A percentile compares a stretch with the other conserved stretches of the same genome.
phyloP scores from a whole-genome alignment of 2,113 vertebrate species.

The Tragulus kanchil region DNA sequence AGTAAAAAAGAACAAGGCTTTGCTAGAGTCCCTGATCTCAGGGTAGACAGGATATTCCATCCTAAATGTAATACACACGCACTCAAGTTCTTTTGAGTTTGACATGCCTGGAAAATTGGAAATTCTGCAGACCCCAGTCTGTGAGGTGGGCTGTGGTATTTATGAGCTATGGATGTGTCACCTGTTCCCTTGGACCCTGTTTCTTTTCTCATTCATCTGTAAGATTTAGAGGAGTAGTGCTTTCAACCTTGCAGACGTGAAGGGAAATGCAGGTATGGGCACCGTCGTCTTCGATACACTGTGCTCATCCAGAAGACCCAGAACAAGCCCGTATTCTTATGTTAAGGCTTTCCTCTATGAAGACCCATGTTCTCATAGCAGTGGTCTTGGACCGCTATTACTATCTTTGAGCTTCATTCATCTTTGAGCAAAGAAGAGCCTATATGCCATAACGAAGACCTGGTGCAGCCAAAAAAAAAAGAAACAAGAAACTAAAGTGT shows the following conservation, averaged over 20 bases:
- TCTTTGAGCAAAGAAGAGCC: not conserved
- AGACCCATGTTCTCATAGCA: not conserved
- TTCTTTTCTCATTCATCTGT: not conserved
- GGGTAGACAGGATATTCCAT: not conserved
- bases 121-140: not conserved
- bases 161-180: not conserved
- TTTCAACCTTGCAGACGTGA: not conserved
- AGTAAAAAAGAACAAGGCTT: not conserved
- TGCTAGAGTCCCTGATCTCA: not conserved
- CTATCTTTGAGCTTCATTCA: not conserved
- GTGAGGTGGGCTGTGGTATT: not conserved
- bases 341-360: not conserved
- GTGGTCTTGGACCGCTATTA: not conserved
- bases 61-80: not conserved
- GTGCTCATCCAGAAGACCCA: not conserved
- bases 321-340: not conserved
- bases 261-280: not conserved
- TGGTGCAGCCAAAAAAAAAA: not conserved
- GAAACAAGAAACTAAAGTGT: not conserved
- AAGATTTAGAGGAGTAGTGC: not conserved
- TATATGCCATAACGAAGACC: not conserved
- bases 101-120: not conserved
- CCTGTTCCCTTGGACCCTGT: not conserved
- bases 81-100: not conserved
- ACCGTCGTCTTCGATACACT: not conserved